Evolutionary conservation across 35 echinoderm and acorn worm species (phyloP).

Genomic region (Eucidaris tribuloides): DNA sequence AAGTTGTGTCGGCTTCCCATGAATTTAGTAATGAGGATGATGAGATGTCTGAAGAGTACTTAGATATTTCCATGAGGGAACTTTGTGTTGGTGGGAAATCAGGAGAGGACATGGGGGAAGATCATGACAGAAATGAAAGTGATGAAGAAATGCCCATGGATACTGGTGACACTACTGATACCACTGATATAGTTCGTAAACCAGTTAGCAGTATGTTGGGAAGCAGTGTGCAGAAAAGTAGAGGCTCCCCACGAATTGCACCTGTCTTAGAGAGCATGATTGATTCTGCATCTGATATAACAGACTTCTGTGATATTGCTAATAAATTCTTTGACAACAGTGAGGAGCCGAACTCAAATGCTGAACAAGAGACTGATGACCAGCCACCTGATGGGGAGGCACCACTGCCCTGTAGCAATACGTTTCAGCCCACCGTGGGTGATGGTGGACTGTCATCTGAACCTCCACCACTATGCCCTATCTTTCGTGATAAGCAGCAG

Average conservation of each 20-base stretch:
- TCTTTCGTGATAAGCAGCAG: background rate
- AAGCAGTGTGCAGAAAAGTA: background rate
- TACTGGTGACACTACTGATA: too few species aligned
- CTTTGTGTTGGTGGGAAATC: too few species aligned
- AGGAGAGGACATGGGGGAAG: too few species aligned
- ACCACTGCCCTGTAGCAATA: background rate
- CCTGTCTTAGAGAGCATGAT: slow-evolving; percentile 46
- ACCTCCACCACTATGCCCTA: slow-evolving; percentile 1
- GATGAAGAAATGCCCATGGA: too few species aligned
- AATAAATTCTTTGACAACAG: slow-evolving; percentile 32
- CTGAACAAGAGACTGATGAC: background rate
- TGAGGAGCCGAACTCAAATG: background rate
- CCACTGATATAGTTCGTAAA: slow-evolving; percentile 6
- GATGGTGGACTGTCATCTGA: background rate
- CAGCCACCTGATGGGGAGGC: background rate
- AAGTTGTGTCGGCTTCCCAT: background rate
- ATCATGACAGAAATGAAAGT: too few species aligned
- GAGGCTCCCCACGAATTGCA: slow-evolving; percentile 6
- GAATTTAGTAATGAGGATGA: background rate
- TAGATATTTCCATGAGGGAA: background rate
- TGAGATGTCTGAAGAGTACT: background rate
- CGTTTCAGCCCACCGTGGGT: background rate
- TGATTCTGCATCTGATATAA: slow-evolving; percentile 53
- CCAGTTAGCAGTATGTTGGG: slow-evolving; percentile 20
- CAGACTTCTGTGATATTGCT: slow-evolving; percentile 59